phyloP scores from a whole-genome alignment of 2,113 vertebrate species.

The Syrrhaptes paradoxus region DNA sequence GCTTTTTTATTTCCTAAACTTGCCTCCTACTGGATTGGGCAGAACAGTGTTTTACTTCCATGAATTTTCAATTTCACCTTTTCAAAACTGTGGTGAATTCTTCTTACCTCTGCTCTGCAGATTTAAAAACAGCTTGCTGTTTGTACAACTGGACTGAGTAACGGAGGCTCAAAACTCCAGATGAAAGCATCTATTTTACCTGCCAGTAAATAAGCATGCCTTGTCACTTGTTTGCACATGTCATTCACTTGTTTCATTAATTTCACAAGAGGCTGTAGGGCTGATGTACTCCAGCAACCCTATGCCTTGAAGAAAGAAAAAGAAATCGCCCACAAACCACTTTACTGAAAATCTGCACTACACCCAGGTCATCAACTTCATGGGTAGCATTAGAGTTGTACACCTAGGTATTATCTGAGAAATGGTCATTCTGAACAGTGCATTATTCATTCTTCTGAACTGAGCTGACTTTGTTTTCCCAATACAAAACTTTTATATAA shows the following conservation, averaged over 20 bases:
- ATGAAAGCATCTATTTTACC: background rate
- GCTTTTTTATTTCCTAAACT: slow-evolving; percentile 17
- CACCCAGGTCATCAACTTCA: background rate
- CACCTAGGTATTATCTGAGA: background rate
- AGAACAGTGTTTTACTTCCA: background rate
- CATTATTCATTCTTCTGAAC: background rate
- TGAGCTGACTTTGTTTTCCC: background rate
- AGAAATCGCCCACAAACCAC: background rate
- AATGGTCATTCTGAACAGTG: background rate
- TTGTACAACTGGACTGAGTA: background rate
- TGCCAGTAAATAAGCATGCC: background rate
- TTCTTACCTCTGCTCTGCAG: background rate
- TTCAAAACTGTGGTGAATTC: background rate
- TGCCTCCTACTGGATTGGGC: background rate
- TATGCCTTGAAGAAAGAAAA: background rate
- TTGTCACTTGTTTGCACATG: background rate
- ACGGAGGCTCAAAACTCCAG: background rate
- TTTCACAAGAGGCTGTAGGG: background rate
- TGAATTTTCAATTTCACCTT: slow-evolving; percentile 37
- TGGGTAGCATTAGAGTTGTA: background rate
- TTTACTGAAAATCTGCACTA: background rate
- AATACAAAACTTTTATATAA: background rate
- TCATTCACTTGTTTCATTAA: background rate
- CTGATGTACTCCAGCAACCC: background rate
- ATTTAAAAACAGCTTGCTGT: background rate